A percentile compares a stretch with the other conserved stretches of the same genome.
Conservation (phyloP, 1,140 invertebrate species). For the Ruditapes philippinarum region DNA sequence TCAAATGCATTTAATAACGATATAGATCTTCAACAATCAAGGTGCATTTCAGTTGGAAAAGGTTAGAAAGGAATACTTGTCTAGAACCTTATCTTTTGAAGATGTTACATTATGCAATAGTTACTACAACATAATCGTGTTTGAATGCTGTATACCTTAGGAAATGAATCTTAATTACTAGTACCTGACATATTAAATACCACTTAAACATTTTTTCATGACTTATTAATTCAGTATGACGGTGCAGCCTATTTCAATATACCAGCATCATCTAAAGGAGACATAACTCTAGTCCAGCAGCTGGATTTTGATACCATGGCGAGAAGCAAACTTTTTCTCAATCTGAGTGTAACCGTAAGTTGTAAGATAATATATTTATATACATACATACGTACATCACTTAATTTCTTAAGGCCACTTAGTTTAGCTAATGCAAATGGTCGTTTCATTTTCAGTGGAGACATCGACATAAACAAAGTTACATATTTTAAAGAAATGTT, state of each 20-base stretch:
- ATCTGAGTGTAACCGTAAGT: slow-evolving; percentile 39
- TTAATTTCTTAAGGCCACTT: no score
- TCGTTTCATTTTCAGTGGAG: no score
- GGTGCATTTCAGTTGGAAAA: background rate
- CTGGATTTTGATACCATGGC: slow-evolving; percentile 13
- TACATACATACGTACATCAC: no score
- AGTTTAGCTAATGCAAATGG: no score
- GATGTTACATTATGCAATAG: background rate
- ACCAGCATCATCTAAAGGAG: background rate
- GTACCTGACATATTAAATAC: background rate
- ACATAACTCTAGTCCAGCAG: background rate
- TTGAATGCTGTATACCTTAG: background rate
- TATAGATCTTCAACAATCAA: no score
- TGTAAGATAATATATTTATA: no score
- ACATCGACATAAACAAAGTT: no score
- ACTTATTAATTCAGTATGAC: no score
- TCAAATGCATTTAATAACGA: no score
- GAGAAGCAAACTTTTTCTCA: background rate
- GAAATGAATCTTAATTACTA: background rate
- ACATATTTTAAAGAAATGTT: background rate
- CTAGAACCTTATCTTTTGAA: no score
- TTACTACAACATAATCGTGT: background rate
- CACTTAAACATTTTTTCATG: no score
- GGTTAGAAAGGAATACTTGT: background rate
- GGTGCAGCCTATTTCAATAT: background rate